phyloP scores from a whole-genome alignment of 2,888 invertebrate genomes.

The Rhaphigaster nebulosa region DNA sequence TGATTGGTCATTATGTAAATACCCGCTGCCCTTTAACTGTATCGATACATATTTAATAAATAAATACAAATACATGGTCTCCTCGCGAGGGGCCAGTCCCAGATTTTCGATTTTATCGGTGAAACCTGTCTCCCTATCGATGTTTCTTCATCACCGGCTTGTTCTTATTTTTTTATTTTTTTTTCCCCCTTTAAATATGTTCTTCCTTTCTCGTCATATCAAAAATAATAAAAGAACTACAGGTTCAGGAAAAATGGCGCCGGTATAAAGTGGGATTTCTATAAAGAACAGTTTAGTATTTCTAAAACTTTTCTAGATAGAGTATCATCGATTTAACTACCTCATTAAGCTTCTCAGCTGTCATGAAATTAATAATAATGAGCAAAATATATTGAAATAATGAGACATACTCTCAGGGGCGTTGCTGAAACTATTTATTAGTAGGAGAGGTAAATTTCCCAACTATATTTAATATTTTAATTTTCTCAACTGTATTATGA shows the following conservation, averaged over 20 bases:
- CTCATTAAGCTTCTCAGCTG: too few species aligned
- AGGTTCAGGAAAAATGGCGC: neutral
- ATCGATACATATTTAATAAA: conserved; percentile 49
- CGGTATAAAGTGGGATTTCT: neutral
- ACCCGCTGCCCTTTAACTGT: conserved; percentile 42
- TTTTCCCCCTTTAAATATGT: neutral
- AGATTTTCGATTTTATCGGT: conserved; percentile 36
- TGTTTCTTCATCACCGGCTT: conserved; percentile 35
- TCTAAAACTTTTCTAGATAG: neutral
- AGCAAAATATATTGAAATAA: too few species aligned
- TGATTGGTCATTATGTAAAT: conserved; percentile 45
- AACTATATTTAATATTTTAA: too few species aligned
- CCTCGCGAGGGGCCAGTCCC: conserved; percentile 8
- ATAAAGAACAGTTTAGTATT: neutral
- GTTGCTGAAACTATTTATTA: too few species aligned
- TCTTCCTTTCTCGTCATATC: conserved; percentile 34
- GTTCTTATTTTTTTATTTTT: neutral
- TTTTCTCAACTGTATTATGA: too few species aligned
- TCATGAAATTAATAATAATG: too few species aligned
- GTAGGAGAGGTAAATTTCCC: too few species aligned
- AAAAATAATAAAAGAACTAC: neutral
- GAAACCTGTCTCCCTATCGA: conserved; percentile 36
- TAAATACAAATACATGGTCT: conserved; percentile 37
- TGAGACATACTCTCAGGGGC: too few species aligned
- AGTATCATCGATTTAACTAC: too few species aligned